These are phyloP conservation scores for Chelonoidis abingdonii DNA, from an alignment of 2,113 vertebrate genomes.

Conservation along the genomic window DNA sequence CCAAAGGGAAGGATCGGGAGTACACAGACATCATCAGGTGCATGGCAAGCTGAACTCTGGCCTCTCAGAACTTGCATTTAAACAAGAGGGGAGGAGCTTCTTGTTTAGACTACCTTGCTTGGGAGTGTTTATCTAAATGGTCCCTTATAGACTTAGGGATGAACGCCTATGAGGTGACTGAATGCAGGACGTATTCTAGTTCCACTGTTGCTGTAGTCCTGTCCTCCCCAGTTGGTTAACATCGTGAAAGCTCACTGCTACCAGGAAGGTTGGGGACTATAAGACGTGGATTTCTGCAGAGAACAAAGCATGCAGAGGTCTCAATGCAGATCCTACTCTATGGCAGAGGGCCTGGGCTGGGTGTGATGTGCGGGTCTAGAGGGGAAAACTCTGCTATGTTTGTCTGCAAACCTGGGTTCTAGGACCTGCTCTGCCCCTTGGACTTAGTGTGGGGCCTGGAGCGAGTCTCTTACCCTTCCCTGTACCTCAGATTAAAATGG, in stretches of 20 bases:
- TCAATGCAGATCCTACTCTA: neutral
- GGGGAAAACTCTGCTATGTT: neutral
- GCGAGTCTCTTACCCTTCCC: neutral
- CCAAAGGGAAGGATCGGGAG: slow-evolving; percentile 94
- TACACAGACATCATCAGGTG: slow-evolving; percentile 97
- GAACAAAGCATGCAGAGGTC: rapidly evolving
- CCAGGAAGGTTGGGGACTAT: rapidly evolving
- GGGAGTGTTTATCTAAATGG: neutral
- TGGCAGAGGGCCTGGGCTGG: neutral
- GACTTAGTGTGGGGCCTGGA: neutral
- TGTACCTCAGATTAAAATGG: neutral
- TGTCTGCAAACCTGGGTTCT: neutral
- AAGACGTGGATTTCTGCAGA: neutral
- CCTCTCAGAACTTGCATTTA: neutral
- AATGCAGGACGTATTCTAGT: neutral
- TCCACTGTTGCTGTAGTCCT: neutral
- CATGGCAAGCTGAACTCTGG: neutral
- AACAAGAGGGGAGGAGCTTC: neutral
- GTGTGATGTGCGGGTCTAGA: neutral
- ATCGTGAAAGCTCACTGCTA: neutral
- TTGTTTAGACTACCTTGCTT: neutral
- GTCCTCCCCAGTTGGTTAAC: neutral
- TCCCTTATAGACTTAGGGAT: neutral
- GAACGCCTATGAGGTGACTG: neutral
- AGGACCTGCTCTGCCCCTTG: neutral